A percentile compares a stretch with the other conserved stretches of the same genome.
Evolutionary conservation across 2,113 vertebrate genomes (phyloP).

Genomic region (Serinus canaria): DNA sequence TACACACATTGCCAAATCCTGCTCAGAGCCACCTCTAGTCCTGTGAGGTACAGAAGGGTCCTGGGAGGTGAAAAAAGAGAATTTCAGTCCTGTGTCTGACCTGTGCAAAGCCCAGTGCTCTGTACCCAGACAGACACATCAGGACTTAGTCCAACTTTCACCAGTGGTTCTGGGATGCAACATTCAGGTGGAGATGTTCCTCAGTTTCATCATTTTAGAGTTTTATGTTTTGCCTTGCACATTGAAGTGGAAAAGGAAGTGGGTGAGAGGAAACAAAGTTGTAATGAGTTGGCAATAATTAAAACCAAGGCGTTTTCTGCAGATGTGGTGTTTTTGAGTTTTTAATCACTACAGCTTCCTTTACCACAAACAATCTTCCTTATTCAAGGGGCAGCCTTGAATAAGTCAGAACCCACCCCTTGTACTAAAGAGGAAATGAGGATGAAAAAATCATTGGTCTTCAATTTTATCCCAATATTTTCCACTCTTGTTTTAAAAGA

Average conservation of each 20-base stretch:
- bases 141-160: neutral
- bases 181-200: neutral
- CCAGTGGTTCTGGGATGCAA: neutral
- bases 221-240: neutral
- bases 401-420: neutral
- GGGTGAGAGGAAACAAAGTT: neutral
- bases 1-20: neutral
- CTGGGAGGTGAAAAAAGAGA: neutral
- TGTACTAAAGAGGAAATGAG: neutral
- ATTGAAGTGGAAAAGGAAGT: neutral
- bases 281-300: neutral
- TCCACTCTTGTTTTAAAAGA: neutral
- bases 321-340: neutral
- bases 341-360: neutral
- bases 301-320: neutral
- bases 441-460: neutral
- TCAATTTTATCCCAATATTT: neutral
- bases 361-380: neutral
- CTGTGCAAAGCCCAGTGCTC: neutral
- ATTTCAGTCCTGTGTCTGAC: neutral
- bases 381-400: neutral
- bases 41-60: neutral
- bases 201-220: neutral
- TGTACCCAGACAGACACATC: accelerated
- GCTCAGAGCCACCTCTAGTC: accelerated